These are phyloP conservation scores for Busseola fusca DNA, from an alignment of 2,888 invertebrate species.

Conservation along the genomic window DNA sequence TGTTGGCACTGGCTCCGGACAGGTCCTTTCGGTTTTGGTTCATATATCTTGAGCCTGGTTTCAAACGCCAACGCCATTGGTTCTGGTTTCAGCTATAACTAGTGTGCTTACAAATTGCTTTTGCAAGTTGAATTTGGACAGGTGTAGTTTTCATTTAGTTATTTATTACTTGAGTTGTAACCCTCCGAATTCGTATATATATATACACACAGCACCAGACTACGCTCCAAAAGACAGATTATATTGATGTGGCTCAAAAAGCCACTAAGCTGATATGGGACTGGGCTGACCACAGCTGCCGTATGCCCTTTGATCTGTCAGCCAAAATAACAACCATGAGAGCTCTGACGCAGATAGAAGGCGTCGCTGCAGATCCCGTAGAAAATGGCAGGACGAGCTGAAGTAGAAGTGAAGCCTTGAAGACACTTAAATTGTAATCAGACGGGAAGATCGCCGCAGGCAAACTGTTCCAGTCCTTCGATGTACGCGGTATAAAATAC, in stretches of 20 bases:
- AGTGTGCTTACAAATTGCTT: conserved; percentile 15
- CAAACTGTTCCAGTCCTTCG: too few relatives aligned
- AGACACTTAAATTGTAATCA: too few relatives aligned
- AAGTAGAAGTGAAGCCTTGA: too few relatives aligned
- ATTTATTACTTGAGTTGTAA: not conserved
- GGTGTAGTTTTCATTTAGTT: not conserved
- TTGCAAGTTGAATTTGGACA: conserved; percentile 13
- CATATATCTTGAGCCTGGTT: conserved; percentile 42
- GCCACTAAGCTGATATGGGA: not conserved
- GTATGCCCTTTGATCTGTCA: not conserved
- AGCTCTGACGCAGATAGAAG: too few relatives aligned
- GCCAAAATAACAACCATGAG: not conserved
- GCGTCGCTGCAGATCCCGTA: too few relatives aligned
- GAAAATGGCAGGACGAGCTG: too few relatives aligned
- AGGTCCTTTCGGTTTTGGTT: conserved; percentile 28
- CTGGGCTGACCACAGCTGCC: not conserved
- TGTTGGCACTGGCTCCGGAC: conserved; percentile 35
- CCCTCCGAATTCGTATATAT: not conserved
- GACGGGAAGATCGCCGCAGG: too few relatives aligned
- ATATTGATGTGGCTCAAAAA: not conserved
- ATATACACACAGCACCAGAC: not conserved
- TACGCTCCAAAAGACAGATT: not conserved
- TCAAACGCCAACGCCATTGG: conserved; percentile 13
- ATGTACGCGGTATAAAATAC: too few relatives aligned
- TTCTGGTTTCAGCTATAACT: conserved; percentile 11